These are phyloP conservation scores for Cettia cetti DNA, from an alignment of 2,113 vertebrate species.

Conservation along the genomic window DNA sequence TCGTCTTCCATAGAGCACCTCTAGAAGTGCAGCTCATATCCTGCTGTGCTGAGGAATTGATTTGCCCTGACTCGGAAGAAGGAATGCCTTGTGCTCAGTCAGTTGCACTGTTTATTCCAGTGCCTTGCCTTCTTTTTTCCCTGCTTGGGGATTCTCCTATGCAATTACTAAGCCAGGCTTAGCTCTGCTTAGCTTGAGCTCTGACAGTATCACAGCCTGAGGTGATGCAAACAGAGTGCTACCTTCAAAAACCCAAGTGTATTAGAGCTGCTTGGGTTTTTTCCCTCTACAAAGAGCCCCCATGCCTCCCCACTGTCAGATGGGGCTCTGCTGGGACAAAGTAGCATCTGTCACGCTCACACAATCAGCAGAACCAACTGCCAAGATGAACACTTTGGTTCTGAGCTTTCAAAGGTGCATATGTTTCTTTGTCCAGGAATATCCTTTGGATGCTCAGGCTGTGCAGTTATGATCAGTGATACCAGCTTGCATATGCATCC, in stretches of 20 bases:
- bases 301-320: not conserved
- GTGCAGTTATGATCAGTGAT: not conserved
- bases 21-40: not conserved
- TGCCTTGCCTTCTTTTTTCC: not conserved
- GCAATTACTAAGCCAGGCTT: not conserved
- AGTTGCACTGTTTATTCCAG: not conserved
- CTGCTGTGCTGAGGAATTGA: conserved; percentile 14
- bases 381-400: not conserved
- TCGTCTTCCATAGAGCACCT: not conserved
- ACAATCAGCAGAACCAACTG: not conserved
- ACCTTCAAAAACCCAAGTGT: not conserved
- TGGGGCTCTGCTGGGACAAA: not conserved
- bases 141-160: not conserved
- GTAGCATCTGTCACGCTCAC: not conserved
- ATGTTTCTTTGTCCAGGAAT: not conserved
- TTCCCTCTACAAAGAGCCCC: not conserved
- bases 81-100: not conserved
- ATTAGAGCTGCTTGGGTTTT: not conserved
- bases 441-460: not conserved
- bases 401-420: conserved; percentile 4
- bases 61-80: not conserved
- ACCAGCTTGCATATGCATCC: not conserved
- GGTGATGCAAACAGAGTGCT: not conserved
- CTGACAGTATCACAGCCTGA: not conserved
- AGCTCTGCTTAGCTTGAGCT: not conserved